Evolutionary conservation across 2,888 invertebrate species (phyloP).

Genomic region (Prosapia bicincta): DNA sequence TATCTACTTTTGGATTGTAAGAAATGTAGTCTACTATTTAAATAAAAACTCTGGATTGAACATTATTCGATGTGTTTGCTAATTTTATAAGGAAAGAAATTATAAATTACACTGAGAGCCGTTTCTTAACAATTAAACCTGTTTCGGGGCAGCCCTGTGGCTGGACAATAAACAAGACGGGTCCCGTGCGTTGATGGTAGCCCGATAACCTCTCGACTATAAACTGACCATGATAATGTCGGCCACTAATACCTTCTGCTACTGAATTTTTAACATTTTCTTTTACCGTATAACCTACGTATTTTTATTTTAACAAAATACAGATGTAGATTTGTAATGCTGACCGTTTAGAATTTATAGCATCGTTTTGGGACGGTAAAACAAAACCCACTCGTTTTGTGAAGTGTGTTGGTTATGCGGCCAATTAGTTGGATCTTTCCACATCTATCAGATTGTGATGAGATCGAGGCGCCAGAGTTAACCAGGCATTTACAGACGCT

Average conservation of each 20-base stretch:
- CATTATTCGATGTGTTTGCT: no score
- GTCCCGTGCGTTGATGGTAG: neutral
- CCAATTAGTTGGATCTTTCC: neutral
- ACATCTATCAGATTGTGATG: neutral
- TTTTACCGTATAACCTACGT: neutral
- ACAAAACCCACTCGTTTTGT: neutral
- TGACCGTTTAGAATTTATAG: neutral
- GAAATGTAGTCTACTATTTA: no score
- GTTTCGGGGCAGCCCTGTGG: neutral
- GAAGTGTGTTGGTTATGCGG: neutral
- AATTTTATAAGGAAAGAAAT: neutral
- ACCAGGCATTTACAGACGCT: no score
- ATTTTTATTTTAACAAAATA: neutral
- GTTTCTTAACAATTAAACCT: neutral
- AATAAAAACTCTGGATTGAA: no score
- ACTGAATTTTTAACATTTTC: conserved; percentile 2
- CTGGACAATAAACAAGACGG: neutral
- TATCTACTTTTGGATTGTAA: no score
- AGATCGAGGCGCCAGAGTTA: neutral
- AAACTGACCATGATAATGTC: neutral
- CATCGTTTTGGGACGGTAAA: neutral
- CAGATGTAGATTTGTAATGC: neutral
- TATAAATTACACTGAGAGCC: neutral
- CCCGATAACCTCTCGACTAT: neutral
- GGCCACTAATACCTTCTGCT: neutral